phyloP scores from a whole-genome alignment of 2,797 vertebrate species.

The Lagodon rhomboides region DNA sequence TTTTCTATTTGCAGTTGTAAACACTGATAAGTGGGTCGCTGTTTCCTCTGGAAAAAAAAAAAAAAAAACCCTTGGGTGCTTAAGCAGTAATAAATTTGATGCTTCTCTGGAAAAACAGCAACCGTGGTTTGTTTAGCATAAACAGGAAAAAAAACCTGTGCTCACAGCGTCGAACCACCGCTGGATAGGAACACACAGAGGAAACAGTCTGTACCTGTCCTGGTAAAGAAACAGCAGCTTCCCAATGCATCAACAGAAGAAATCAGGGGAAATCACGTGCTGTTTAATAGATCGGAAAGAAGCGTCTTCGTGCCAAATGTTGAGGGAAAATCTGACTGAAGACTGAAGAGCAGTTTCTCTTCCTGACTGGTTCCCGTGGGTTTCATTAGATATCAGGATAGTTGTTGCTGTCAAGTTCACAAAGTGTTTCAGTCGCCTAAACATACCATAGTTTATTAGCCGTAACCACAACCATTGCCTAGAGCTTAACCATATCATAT shows the following conservation, averaged over 20 bases:
- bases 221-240: not conserved
- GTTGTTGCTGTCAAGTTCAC: not conserved
- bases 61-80: conserved; percentile 33
- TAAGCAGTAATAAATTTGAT: conserved; percentile 53
- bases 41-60: conserved; percentile 24
- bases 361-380: not conserved
- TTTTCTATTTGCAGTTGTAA: conserved; percentile 49
- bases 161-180: not conserved
- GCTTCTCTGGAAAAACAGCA: conserved; percentile 32
- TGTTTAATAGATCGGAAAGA: not conserved
- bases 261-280: not conserved
- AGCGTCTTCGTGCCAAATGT: not conserved
- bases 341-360: not conserved
- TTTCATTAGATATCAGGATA: not conserved
- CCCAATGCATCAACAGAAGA: not conserved
- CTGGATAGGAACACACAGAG: conserved; percentile 20
- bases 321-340: not conserved
- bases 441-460: not conserved
- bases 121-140: conserved; percentile 46
- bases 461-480: not conserved
- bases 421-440: not conserved
- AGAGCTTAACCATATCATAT: not conserved
- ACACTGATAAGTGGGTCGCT: conserved; percentile 48
- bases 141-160: conserved; percentile 30
- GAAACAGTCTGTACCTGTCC: not conserved